A percentile compares a stretch with the other conserved stretches of the same genome.
These are phyloP conservation scores for Adineta ricciae DNA, from an alignment of 2,888 invertebrate genomes.

Conservation along the genomic window DNA sequence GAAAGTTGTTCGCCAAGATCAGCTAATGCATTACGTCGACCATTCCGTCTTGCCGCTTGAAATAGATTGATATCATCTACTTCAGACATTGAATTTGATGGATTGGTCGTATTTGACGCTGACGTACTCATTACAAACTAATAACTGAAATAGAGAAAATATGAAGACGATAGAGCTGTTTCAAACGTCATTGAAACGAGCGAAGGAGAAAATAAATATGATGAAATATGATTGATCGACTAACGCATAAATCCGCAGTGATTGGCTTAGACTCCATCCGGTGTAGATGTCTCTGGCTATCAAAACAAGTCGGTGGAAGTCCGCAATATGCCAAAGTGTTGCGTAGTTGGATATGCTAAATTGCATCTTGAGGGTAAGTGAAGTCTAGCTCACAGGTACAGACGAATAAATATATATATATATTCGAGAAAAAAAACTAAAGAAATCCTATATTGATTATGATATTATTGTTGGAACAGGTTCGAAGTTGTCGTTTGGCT, in stretches of 20 bases:
- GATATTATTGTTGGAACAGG: too few species aligned
- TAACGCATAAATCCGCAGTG: neutral
- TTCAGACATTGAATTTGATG: neutral
- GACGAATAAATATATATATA: too few species aligned
- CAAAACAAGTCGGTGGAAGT: neutral
- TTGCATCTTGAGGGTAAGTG: too few species aligned
- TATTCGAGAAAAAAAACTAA: too few species aligned
- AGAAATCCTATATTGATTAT: too few species aligned
- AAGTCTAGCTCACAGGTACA: too few species aligned
- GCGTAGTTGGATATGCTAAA: too few species aligned
- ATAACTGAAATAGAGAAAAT: too few species aligned
- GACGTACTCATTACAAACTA: neutral
- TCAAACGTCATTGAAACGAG: too few species aligned
- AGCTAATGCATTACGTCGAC: conserved; percentile 1
- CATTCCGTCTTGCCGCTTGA: neutral
- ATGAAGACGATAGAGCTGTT: too few species aligned
- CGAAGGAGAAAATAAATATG: neutral
- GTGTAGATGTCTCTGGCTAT: neutral
- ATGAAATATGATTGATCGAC: neutral
- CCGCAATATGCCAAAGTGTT: too few species aligned
- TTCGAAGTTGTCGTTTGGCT: too few species aligned
- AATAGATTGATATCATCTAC: neutral
- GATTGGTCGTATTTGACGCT: neutral
- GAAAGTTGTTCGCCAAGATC: neutral
- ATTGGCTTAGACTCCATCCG: neutral